Evolutionary conservation across 2,888 invertebrate species (phyloP), one percentile per base, ranked within the genome.

Genomic region (Brachycybe producta): DNA sequence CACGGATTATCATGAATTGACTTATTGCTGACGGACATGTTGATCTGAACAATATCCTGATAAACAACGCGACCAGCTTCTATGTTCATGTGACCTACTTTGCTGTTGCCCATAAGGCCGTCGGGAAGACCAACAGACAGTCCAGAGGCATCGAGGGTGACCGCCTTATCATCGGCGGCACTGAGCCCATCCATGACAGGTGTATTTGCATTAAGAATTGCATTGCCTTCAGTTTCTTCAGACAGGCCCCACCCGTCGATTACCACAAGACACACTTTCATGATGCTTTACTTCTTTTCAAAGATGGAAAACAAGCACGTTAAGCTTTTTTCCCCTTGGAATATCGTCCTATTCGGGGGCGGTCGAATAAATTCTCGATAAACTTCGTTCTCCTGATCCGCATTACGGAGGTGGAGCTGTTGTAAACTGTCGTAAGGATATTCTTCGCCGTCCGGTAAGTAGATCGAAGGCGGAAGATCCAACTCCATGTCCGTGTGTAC

Each of bases 371-470:
- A 77, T 64, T 76, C 76, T 62, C 75, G 75, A 66, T 75, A 75
- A 58, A 77, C 76, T 65, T 77, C 77, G 59, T 75, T 74, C 65
- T 77, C 75, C 76, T 77, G 66, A 64, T 78, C 76, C 57, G 75
- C 69, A 65, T 77, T 75, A 58, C 77, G 72, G 61, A 77, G 70
- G 59, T 76, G 77, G 57, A 77, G 68, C 58, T 72, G 67, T 53
- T 69, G 67, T 58, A 74, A 70, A 59, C 72, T 71, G 58, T 73
- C 72, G 62, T 74, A 74, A 35, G 75, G 75, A 56, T 75, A 73
- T 61, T 79, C 79, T 67, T 80, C 79, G 56, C 79, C 80, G 66
- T 80, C 79, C 57, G 78, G 78, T 67, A 78, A 71, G 56, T 75
- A 72, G 61, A 80, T 75, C 63, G 75, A 75, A 59, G 78, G 78